Evolutionary conservation across 2,113 vertebrate species (phyloP), one percentile per base, ranked within the genome.

Genomic region (Oreochromis niloticus): DNA sequence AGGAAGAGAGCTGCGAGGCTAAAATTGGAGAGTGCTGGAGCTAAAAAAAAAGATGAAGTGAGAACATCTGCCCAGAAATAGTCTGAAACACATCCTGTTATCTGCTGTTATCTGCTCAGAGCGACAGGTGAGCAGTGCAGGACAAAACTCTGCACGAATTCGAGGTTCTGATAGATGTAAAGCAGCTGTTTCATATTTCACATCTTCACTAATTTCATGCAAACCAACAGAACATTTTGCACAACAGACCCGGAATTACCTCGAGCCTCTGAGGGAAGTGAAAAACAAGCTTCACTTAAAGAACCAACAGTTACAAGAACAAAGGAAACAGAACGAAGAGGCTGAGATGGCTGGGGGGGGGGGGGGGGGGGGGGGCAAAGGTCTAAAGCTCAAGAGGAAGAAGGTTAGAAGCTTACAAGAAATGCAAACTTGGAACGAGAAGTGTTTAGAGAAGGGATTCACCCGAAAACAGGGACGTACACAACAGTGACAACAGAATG

Each of bases 1-100:
- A 32, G 43, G 19, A 14, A 2, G 41, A 6, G 27, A 1, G 9
- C 1, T 9, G 19, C 3, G 46, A 27, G 17, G 30, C 57, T 63
- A 81, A 63, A 85, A 59, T 1, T 48, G 12, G 55, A 66, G 13
- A 27, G 1, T 1, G 0, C 3, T 6, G 41, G 46, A 32, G 36
- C 7, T 83, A 66, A 85, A 82, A 54, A 55, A 56, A 56, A n/a
- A 22, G 5, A 80, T 11, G 4, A 36, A 27, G 68, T 46, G 30
- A 81, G 16, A 41, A 61, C 24, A 7, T 59, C 9, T 87, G 57
- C 22, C 41, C 19, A 30, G 10, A 34, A 22, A 34, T 52, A 89
- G 87, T 81, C 87, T 75, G 83, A 80, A 16, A 17, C 43, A 56
- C 59, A 73, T 92, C 86, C 88, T 90, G 88, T 63, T 85, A 85